These are phyloP conservation scores for Florisuga fusca DNA, from an alignment of 2,797 vertebrate genomes.

Conservation along the genomic window DNA sequence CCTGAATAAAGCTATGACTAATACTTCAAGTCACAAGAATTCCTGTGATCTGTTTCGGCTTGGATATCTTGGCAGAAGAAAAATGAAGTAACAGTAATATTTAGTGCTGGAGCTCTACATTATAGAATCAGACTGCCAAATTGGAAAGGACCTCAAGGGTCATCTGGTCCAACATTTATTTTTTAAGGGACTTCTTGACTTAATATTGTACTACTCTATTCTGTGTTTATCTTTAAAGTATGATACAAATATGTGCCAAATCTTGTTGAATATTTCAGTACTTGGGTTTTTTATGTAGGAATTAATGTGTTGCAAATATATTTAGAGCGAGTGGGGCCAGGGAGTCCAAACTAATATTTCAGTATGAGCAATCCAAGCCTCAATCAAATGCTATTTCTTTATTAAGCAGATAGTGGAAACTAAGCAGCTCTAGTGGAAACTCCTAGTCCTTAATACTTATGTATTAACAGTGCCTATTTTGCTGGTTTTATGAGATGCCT, in stretches of 20 bases:
- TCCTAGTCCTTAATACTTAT: not conserved
- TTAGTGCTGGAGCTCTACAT: not conserved
- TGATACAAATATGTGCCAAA: not conserved
- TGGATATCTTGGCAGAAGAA: not conserved
- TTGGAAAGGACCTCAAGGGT: no score
- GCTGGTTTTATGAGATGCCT: not conserved
- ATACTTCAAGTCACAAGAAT: not conserved
- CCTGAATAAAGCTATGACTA: not conserved
- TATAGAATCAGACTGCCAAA: no score
- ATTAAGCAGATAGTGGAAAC: not conserved
- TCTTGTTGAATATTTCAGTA: not conserved
- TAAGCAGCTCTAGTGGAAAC: not conserved
- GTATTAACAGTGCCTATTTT: not conserved
- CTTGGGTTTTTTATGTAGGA: not conserved
- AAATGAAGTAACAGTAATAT: not conserved
- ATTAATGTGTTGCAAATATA: not conserved
- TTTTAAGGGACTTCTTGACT: not conserved
- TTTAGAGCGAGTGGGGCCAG: not conserved
- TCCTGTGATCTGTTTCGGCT: not conserved
- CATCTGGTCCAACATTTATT: no score
- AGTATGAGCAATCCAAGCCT: not conserved
- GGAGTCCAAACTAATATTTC: not conserved
- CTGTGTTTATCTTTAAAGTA: not conserved
- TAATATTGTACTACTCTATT: not conserved
- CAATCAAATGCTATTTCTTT: not conserved